Conservation (phyloP, 2,888 invertebrate species). For the Ectropis crepuscularia region DNA sequence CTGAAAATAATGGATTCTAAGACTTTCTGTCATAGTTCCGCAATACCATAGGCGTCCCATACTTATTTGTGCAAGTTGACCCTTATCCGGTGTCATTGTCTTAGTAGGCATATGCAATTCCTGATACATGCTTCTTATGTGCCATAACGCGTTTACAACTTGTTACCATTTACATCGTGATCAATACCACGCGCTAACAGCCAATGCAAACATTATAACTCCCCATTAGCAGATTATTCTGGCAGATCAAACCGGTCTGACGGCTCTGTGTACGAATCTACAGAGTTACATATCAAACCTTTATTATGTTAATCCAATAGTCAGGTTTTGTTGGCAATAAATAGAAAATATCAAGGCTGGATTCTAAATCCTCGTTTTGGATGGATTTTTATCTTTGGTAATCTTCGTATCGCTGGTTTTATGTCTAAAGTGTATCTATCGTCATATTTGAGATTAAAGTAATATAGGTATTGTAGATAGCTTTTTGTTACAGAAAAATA, state of each 20-base stretch:
- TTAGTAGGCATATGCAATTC: neutral
- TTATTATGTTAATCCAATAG: conserved; percentile 34
- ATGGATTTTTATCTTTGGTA: neutral
- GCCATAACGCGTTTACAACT: conserved; percentile 3
- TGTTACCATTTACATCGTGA: conserved; percentile 16
- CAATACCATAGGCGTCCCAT: too few relatives aligned
- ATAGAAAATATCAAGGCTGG: conserved; percentile 20
- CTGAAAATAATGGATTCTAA: too few relatives aligned
- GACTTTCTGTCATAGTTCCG: too few relatives aligned
- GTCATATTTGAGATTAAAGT: too few relatives aligned
- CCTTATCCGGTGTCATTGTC: conserved; percentile 1
- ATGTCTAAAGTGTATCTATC: neutral
- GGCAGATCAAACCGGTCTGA: conserved; percentile 47
- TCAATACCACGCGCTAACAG: conserved; percentile 27
- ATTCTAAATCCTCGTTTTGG: conserved; percentile 1
- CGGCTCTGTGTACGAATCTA: conserved; percentile 10
- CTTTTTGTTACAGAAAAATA: too few relatives aligned
- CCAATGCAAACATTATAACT: conserved; percentile 39
- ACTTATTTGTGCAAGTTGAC: neutral
- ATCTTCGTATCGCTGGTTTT: neutral
- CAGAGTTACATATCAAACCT: conserved; percentile 28
- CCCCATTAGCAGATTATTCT: conserved; percentile 37
- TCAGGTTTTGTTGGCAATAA: conserved; percentile 27
- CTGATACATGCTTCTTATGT: neutral
- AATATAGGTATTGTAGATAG: too few relatives aligned